Conservation (phyloP, 2,797 vertebrate genomes). For the Masticophis lateralis region DNA sequence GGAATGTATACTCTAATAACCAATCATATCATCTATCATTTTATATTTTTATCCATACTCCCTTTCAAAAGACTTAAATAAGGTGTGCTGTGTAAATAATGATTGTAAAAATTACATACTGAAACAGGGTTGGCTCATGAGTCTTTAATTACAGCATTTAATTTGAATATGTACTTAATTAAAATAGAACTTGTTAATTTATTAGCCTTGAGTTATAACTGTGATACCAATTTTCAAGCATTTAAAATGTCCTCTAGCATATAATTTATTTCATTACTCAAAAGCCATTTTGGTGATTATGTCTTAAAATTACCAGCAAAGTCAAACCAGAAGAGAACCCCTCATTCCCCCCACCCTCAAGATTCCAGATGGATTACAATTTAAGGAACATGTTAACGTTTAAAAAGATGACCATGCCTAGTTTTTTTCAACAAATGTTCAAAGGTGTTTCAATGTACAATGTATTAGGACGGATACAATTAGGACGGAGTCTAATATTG, state of each 20-base stretch:
- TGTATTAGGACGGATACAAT: constrained; percentile 44
- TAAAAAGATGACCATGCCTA: constrained; percentile 3
- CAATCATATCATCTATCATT: not conserved
- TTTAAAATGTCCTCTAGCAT: constrained; percentile 40
- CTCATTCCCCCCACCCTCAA: not conserved
- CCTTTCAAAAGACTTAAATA: constrained; percentile 26
- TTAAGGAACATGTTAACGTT: constrained; percentile 15
- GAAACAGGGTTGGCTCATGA: constrained; percentile 43
- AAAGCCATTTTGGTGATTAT: constrained; percentile 12
- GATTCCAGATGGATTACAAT: constrained; percentile 21
- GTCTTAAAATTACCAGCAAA: constrained; percentile 27
- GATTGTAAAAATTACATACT: constrained; percentile 53
- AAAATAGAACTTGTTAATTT: constrained; percentile 53
- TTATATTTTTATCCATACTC: not conserved
- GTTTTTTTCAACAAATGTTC: constrained; percentile 5
- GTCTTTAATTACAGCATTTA: constrained; percentile 55
- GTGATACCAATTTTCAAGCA: constrained; percentile 46
- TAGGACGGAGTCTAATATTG: constrained; percentile 19
- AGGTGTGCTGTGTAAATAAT: constrained; percentile 23
- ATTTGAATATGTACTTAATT: constrained; percentile 59
- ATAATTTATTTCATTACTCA: constrained; percentile 36
- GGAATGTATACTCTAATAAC: not conserved
- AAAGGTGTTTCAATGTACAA: not conserved
- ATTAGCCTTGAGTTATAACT: constrained; percentile 46
- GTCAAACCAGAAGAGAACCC: constrained; percentile 16